Conservation (phyloP, 2,797 vertebrate genomes). For the Phaenicophaeus curvirostris region DNA sequence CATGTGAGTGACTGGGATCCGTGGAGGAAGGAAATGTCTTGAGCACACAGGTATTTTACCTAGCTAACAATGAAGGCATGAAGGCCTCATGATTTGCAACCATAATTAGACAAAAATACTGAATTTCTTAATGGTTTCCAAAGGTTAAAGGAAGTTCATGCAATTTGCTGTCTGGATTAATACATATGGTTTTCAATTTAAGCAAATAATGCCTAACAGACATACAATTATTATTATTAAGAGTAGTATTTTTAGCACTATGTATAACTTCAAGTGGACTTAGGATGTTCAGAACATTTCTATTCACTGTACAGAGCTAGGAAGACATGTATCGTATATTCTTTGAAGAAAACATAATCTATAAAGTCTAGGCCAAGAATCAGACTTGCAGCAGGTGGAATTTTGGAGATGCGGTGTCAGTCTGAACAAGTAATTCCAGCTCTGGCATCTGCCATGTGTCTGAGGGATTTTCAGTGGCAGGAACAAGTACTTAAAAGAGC, state of each 20-base stretch:
- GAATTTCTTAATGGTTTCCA: slow-evolving; percentile 8
- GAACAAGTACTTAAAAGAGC: not conserved
- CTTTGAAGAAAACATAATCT: not conserved
- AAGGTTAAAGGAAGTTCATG: slow-evolving; percentile 49
- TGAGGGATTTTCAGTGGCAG: not conserved
- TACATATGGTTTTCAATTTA: slow-evolving; percentile 26
- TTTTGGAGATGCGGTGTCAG: not conserved
- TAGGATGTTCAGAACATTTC: not conserved
- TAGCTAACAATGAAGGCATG: not conserved
- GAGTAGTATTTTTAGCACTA: not conserved
- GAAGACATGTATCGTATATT: not conserved
- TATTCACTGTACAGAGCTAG: not conserved
- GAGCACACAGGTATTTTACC: not conserved
- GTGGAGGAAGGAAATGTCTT: not conserved
- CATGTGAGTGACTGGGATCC: not conserved
- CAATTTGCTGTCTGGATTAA: slow-evolving; percentile 6
- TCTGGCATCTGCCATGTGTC: not conserved
- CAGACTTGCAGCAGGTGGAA: not conserved
- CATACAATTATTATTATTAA: not conserved
- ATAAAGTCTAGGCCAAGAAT: not conserved
- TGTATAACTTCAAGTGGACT: not conserved
- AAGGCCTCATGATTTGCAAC: not conserved
- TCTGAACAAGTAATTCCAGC: slow-evolving; percentile 1
- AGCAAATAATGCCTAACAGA: slow-evolving; percentile 13
- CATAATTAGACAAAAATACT: slow-evolving; percentile 17